These are phyloP conservation scores for Pteronura brasiliensis DNA, from an alignment of 2,113 vertebrate species.

Conservation along the genomic window DNA sequence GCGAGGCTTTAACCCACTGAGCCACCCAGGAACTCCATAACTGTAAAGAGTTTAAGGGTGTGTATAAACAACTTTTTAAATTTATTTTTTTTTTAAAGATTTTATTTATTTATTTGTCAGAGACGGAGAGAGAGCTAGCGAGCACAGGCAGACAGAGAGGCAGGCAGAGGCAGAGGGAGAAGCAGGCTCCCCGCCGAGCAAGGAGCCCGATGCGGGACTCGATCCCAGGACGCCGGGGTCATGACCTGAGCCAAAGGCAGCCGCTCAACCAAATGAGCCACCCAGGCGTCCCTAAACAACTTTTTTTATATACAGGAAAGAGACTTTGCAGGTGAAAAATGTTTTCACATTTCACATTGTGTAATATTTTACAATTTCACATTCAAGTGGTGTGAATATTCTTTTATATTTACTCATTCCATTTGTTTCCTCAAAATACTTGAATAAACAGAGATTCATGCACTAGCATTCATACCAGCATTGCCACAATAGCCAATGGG, in stretches of 20 bases:
- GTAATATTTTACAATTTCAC: background rate
- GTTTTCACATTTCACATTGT: background rate
- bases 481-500: background rate
- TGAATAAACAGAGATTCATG: slow-evolving; percentile 11
- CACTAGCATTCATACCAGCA: background rate
- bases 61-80: background rate
- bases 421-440: background rate
- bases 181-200: too few species aligned
- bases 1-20: too few species aligned
- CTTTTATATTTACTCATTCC: background rate
- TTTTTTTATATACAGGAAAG: slow-evolving; percentile 12
- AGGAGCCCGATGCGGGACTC: too few species aligned
- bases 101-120: too few species aligned
- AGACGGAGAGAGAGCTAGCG: too few species aligned
- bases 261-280: too few species aligned
- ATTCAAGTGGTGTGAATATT: background rate
- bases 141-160: too few species aligned
- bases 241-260: too few species aligned
- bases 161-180: too few species aligned
- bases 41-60: background rate
- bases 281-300: too few species aligned
- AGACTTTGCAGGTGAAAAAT: background rate
- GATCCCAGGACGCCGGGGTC: too few species aligned
- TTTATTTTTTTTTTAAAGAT: too few species aligned
- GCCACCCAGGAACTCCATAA: background rate